Base-by-base conservation (phyloP, 2,888 invertebrate species). In the Dexiosoma caninum region DNA sequence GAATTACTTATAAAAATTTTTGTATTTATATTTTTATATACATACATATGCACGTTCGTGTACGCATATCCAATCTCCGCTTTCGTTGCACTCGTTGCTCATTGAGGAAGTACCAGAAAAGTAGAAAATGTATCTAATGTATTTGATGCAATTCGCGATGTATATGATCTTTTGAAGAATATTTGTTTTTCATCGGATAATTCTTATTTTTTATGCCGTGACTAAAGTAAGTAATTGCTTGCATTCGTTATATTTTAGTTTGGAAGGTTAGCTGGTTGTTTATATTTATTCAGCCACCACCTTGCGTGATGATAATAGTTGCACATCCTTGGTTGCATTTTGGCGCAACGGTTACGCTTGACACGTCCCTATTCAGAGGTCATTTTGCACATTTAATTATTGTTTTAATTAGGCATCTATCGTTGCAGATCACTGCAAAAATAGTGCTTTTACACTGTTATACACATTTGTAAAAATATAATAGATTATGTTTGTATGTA, bases 321-420 rank as follows among this genome's bases (percentile, higher is more conserved):
- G 76, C 80, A 77, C 80, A 81, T 81, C 80, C 83, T 75, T 78
- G 81, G 67, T 60, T 83, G 81, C 78, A 69, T 82, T 81, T 83
- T 83, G 82, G 83, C 83, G 83, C 72, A 82, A 83, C 83, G 82
- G 83, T 82, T 83, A 71, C 83, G 79, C 83, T 78, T 81, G 82
- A 83, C 83, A 82, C 64, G 69, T 62, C 27, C 51, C 32, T 19
- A 69, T 72, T 72, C 72, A 66, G 60, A 76, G 80, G 80, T 81
- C 80, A 81, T 69, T 71, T 44, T 81, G 80, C 66, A 71, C 71
- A 76, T 67, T 76, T 80, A 67, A 80, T 80, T 80, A 66, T 60
- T 40, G 53, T 71, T 62, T 81, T 81, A 81, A 81, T 76, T 76
- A 69, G 76, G 49, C 71, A 71, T 64, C 19, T 51, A 51, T 62